Evolutionary conservation across 1,140 invertebrate genomes (phyloP), one percentile per base, ranked within the genome.

Genomic region (Drosophila melanogaster): DNA sequence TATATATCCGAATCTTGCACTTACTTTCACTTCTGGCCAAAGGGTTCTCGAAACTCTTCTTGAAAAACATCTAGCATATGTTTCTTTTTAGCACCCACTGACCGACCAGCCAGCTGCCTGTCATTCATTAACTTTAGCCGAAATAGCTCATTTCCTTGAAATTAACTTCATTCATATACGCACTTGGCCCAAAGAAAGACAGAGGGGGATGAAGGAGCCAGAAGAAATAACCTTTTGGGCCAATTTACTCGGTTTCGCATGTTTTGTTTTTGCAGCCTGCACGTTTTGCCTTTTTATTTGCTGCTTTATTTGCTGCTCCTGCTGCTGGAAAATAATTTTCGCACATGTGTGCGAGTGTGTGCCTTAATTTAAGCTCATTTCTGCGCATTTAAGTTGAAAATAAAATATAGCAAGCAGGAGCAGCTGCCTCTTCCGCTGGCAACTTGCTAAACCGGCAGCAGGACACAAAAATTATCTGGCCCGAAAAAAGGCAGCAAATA

Each of bases 311-410:
- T 75, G 43, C 54, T 74, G 73, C 46, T 87, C 70, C 54, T 75
- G 61, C 54, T 75, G 71, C 46, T 87, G 83, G 78, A 78, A 87
- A 86, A 83, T 81, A 87, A 86, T 86, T 86, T 86, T 86, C 80
- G 73, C 77, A 81, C 51, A 60, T 60, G 60, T 74, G 70, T 66
- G 37, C 60, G 77, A 66, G 74, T 83, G 66, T 83, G 74, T 83
- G 83, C 84, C 79, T 87, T 89, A 87, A 87, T 87, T 87, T 87
- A 79, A 79, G 84, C 84, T 89, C 84, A 87, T 87, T 86, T 85
- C 78, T 87, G 81, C 81, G 81, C 81, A 87, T 86, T 87, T 87
- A 87, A 87, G 50, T 87, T 84, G 84, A 79, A 87, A 76, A 86
- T 86, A 87, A 87, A 87, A 46, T 77, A 79, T 79, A 79, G 54